A percentile compares a stretch with the other conserved stretches of the same genome.
These are phyloP conservation scores for Seriola aureovittata DNA, from an alignment of 2,113 vertebrate species.

Conservation along the genomic window DNA sequence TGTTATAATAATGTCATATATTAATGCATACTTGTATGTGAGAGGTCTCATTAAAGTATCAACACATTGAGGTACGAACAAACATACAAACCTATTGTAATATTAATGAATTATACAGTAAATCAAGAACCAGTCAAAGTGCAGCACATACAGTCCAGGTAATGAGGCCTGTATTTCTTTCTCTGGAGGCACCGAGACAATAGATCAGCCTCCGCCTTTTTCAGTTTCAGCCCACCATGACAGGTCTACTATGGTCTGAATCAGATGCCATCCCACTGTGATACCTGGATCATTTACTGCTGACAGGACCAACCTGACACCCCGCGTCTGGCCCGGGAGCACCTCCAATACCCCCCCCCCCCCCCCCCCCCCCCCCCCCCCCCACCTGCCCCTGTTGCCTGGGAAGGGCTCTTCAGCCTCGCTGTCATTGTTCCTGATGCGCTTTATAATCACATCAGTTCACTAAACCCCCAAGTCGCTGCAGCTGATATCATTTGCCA, in stretches of 20 bases:
- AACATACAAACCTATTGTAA: too few relatives aligned
- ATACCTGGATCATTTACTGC: constrained; percentile 64
- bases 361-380: constrained; percentile 13
- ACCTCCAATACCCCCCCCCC: constrained; percentile 24
- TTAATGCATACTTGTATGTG: too few relatives aligned
- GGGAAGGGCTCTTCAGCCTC: neutral
- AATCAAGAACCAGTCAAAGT: neutral
- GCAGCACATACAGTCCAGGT: neutral
- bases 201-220: constrained; percentile 19
- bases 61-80: too few relatives aligned
- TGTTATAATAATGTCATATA: too few relatives aligned
- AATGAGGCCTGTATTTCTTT: neutral
- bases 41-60: too few relatives aligned
- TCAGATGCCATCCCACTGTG: constrained; percentile 43
- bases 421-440: neutral
- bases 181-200: constrained; percentile 1
- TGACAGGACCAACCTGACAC: constrained; percentile 73
- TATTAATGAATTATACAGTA: neutral
- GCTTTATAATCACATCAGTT: neutral
- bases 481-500: neutral
- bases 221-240: constrained; percentile 14
- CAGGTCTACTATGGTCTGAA: constrained; percentile 29
- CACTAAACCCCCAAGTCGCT: neutral
- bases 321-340: constrained; percentile 42
- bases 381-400: constrained; percentile 12